A percentile compares a stretch with the other conserved stretches of the same genome.
These are phyloP conservation scores for Leptinotarsa tumamoca DNA, from an alignment of 2,888 invertebrate species.

Conservation along the genomic window DNA sequence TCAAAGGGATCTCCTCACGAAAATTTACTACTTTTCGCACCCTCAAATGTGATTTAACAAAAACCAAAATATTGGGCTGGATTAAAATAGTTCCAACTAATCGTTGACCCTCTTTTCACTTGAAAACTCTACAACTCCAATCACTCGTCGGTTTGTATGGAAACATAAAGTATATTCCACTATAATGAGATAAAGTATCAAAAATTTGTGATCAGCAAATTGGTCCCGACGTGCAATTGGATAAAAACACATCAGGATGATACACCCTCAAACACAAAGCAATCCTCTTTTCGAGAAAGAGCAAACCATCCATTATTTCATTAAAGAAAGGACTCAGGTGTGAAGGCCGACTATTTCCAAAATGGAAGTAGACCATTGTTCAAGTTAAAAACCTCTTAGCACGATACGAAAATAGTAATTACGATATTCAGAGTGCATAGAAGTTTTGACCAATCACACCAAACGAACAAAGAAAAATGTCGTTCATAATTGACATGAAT, in stretches of 20 bases:
- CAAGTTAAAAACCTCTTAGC: slow-evolving; percentile 61
- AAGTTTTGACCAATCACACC: slow-evolving; percentile 3
- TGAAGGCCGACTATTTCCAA: slow-evolving; percentile 59
- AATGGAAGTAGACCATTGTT: slow-evolving; percentile 63
- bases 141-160: no score
- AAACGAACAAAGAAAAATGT: slow-evolving; percentile 3
- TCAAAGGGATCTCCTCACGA: no score
- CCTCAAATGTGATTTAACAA: no score
- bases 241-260: not conserved
- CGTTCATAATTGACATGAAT: slow-evolving; percentile 5
- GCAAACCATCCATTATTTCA: not conserved
- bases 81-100: no score
- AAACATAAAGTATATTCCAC: no score
- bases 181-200: no score
- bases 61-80: no score
- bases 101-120: no score
- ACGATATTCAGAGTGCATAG: slow-evolving; percentile 55
- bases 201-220: no score
- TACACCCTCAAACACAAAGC: not conserved
- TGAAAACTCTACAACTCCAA: no score
- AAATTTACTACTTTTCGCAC: no score
- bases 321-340: slow-evolving; percentile 53
- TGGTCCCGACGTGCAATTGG: not conserved
- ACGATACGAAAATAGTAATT: slow-evolving; percentile 59
- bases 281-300: not conserved